Evolutionary conservation across 1,140 invertebrate species (phyloP).

Genomic region (Macrocentrus cingulum): DNA sequence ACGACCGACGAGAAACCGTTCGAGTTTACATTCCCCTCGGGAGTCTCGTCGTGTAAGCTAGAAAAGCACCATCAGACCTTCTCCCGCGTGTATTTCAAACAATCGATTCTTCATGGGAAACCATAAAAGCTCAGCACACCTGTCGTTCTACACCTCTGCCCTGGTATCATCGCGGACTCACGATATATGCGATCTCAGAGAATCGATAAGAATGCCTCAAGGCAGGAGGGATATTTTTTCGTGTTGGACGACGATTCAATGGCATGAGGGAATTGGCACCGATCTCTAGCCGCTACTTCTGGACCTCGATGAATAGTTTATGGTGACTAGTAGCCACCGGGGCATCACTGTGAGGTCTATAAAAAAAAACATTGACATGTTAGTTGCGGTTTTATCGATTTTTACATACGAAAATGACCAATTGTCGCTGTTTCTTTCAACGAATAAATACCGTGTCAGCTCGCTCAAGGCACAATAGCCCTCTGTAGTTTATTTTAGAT

Average conservation of each 20-base stretch:
- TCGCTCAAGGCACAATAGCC: background rate
- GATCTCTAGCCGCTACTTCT: background rate
- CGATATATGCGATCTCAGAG: background rate
- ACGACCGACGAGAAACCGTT: constrained; percentile 15
- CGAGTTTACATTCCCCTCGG: constrained; percentile 11
- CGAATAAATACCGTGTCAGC: background rate
- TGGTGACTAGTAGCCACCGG: background rate
- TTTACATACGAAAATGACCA: background rate
- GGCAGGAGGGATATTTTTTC: too few relatives aligned
- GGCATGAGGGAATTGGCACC: background rate
- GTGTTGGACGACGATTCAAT: background rate
- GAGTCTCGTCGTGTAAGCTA: background rate
- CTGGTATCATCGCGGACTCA: background rate
- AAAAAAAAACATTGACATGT: too few relatives aligned
- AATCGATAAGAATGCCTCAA: too few relatives aligned
- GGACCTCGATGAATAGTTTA: constrained; percentile 5
- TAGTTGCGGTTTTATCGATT: too few relatives aligned
- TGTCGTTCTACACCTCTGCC: constrained; percentile 5
- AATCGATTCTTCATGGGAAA: constrained; percentile 25
- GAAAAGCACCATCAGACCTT: too few relatives aligned
- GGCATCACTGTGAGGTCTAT: too few relatives aligned
- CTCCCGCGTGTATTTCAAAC: background rate
- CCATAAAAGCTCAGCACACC: constrained; percentile 22
- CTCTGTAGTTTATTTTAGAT: background rate
- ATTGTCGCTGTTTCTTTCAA: background rate